Conservation (phyloP, 2,797 vertebrate genomes). For the Sparus aurata region DNA sequence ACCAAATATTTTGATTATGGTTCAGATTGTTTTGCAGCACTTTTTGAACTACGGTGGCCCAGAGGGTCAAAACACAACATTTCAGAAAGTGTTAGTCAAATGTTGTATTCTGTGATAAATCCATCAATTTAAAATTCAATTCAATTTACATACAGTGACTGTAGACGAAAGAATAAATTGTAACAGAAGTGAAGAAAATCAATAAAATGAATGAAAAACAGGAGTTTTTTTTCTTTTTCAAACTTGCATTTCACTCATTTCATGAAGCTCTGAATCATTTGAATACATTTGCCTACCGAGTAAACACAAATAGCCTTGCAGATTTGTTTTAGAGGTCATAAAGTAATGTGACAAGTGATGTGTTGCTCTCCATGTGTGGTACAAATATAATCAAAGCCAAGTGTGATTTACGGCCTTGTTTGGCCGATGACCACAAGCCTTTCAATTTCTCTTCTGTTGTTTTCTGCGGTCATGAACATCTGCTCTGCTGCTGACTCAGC, state of each 20-base stretch:
- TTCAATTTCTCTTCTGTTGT: not conserved
- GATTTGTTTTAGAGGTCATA: not conserved
- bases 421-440: not conserved
- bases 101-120: no score
- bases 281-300: not conserved
- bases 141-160: no score
- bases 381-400: not conserved
- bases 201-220: no score
- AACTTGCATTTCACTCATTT: not conserved
- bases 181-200: no score
- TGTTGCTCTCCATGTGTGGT: not conserved
- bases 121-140: no score
- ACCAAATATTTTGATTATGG: no score
- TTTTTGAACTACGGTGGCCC: no score
- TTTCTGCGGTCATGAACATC: not conserved
- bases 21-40: no score
- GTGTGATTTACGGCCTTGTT: not conserved
- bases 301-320: not conserved
- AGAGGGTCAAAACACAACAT: no score
- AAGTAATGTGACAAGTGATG: not conserved
- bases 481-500: constrained; percentile 1
- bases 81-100: no score
- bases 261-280: not conserved
- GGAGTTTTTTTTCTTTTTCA: no score
- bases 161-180: no score